Evolutionary conservation across 2,113 vertebrate species (phyloP).

Genomic region (Malurus elegans): DNA sequence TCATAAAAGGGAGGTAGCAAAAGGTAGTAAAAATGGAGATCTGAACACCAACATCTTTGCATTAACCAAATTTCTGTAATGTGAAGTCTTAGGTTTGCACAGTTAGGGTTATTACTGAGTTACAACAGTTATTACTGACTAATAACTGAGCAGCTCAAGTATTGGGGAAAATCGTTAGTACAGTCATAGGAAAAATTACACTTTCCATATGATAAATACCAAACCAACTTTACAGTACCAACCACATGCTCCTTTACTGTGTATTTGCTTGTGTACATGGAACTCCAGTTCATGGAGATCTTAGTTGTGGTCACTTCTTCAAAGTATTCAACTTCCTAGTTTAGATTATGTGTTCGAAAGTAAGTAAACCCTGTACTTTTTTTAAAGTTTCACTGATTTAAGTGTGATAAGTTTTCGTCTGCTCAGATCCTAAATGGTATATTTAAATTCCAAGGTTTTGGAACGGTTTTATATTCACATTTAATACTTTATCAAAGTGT

Average conservation of each 20-base stretch:
- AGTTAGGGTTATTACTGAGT: neutral
- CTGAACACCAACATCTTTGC: neutral
- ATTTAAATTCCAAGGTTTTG: neutral
- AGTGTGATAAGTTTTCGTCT: neutral
- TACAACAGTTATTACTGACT: neutral
- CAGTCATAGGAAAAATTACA: neutral
- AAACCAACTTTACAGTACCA: neutral
- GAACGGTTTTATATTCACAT: neutral
- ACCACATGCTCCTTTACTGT: neutral
- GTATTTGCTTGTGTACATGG: neutral
- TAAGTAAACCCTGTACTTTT: neutral
- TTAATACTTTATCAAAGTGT: neutral
- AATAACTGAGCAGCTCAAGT: neutral
- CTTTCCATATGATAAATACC: neutral
- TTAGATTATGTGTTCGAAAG: neutral
- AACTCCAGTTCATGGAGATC: neutral
- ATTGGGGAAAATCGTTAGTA: neutral
- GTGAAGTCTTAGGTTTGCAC: neutral
- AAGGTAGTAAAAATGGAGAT: neutral
- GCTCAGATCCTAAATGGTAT: neutral
- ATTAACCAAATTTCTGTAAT: neutral
- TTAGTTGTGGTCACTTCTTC: neutral
- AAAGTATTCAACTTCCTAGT: neutral
- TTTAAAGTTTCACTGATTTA: neutral
- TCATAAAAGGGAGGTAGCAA: neutral